Base-by-base conservation (phyloP, 2,113 vertebrate genomes). In the Chloropsis hardwickii region DNA sequence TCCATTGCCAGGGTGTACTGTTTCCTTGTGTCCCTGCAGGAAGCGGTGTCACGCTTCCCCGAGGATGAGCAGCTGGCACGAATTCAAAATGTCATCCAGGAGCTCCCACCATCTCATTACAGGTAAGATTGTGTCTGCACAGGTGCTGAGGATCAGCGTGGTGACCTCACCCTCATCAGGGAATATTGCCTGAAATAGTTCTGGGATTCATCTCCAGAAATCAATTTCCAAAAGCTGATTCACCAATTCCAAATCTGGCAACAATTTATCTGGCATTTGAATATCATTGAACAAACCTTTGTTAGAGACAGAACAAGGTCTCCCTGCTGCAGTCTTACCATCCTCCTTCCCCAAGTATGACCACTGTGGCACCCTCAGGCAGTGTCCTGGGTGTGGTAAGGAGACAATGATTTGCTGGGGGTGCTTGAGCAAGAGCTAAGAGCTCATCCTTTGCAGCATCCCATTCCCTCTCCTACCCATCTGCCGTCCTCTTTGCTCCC, bases 41-140 rank as follows among this genome's bases (percentile, higher is more conserved):
- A 99, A 81, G 98, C 98, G 2, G 97, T 99, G 80, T 98, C 98
- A 1, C 97, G 98, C 86, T 98, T 98, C 76, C 98, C 98, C 0
- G 98, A 99, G 93, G 98, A 99, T 9, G 98, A 99, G 89, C 99
- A 99, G 80, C 94, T 99, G 95, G 94, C 97, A 70, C 97, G 98
- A 94, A 98, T 99, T 92, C 99, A 99, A 94, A 98, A 97, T 96
- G 98, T 98, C 97, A 98, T 99, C 97, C 98, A 98, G 97, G 98
- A 99, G 92, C 98, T 99, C 66, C 99, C 99, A 12, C 97, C 95
- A 12, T 95, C 99, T 9, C 99, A 99, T 97, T 99, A 99, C 96
- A 99, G 99, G 99, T 99, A 97, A 98, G 96, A 94, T 33, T 1
- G 4, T 19, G 13, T 27, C 31, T 37, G 12, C 11, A 1, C 4